phyloP scores from a whole-genome alignment of 2,113 vertebrate species.

The Grallaria varia region DNA sequence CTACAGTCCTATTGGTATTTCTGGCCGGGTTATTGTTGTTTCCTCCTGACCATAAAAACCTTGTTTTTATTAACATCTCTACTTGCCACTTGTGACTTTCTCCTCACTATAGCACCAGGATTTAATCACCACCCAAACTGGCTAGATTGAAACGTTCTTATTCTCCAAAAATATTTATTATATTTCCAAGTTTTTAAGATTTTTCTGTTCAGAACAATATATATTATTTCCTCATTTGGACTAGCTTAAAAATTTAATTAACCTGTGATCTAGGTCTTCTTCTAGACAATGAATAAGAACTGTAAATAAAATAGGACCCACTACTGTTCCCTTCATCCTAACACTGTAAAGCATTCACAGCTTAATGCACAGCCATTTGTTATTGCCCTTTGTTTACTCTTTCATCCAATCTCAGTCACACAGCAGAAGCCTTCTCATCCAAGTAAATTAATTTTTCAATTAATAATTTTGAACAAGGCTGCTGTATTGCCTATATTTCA shows the following conservation, averaged over 20 bases:
- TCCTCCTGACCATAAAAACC: background rate
- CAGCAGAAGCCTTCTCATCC: background rate
- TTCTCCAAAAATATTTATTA: background rate
- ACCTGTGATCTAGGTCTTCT: background rate
- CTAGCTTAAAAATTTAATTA: background rate
- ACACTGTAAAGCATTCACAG: background rate
- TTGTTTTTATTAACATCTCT: background rate
- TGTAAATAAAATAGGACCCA: background rate
- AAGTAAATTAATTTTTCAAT: conserved; percentile 38
- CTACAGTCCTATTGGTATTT: background rate
- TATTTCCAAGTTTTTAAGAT: background rate
- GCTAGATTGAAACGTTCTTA: background rate
- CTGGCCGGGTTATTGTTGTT: background rate
- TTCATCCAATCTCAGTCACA: background rate
- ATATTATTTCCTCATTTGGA: background rate
- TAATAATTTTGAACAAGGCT: background rate
- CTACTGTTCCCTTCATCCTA: background rate
- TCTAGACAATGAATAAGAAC: background rate
- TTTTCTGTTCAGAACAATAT: background rate
- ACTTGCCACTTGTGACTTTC: background rate
- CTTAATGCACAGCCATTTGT: background rate
- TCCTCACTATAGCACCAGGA: background rate
- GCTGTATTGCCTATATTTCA: background rate
- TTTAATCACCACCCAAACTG: background rate
- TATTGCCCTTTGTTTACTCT: background rate